Conservation (phyloP, 1,140 invertebrate species). For the Lasaia peninsularis region DNA sequence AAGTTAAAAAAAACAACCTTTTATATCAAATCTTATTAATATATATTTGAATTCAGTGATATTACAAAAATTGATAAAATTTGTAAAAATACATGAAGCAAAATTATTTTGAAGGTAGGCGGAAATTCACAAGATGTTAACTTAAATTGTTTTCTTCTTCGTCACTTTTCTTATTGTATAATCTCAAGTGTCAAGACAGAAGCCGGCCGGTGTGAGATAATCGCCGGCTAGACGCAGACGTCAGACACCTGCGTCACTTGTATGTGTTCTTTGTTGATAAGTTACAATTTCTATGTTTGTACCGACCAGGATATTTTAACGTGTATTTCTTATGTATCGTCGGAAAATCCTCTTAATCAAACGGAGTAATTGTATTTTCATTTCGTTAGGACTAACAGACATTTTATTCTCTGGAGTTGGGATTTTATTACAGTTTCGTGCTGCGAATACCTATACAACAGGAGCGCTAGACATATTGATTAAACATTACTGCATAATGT, state of each 20-base stretch:
- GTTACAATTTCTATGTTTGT: neutral
- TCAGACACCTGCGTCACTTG: neutral
- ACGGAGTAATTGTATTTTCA: too few species aligned
- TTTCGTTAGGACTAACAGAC: too few species aligned
- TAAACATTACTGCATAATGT: conserved; percentile 61
- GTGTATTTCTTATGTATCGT: neutral
- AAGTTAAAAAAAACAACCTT: too few species aligned
- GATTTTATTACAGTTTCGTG: neutral
- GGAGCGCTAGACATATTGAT: conserved; percentile 50
- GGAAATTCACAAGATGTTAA: too few species aligned
- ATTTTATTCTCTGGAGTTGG: too few species aligned
- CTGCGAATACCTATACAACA: conserved; percentile 16
- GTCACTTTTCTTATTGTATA: too few species aligned
- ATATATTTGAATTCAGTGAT: too few species aligned
- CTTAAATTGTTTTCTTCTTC: too few species aligned
- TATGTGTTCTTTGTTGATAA: neutral
- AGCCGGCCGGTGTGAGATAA: conserved; percentile 6
- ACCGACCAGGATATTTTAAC: neutral
- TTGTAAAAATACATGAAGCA: too few species aligned
- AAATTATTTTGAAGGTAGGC: too few species aligned
- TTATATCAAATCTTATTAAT: too few species aligned
- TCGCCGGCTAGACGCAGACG: neutral
- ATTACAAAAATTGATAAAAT: too few species aligned
- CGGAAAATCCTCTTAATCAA: neutral
- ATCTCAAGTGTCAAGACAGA: conserved; percentile 15